These are phyloP conservation scores for Cyphomyrus plagiostoma DNA, from an alignment of 2,113 vertebrate species.

Conservation along the genomic window DNA sequence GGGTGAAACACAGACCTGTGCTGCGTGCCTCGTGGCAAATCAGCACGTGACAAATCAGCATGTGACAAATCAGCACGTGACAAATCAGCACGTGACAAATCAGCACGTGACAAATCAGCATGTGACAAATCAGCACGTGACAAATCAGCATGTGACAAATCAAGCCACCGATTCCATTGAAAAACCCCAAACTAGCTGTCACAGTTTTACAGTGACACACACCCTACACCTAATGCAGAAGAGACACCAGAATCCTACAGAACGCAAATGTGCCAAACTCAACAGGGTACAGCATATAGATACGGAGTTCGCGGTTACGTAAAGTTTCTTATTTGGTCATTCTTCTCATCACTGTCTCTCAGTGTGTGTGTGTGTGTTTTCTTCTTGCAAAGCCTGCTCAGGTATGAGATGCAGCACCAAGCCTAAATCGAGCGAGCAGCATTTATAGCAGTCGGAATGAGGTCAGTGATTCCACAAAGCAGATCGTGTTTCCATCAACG, in stretches of 20 bases:
- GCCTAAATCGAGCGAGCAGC: neutral
- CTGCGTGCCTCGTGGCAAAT: neutral
- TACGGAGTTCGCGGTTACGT: neutral
- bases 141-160: neutral
- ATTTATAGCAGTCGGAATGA: slow-evolving; percentile 1
- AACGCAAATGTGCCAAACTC: neutral
- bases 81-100: too few species aligned
- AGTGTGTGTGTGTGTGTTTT: neutral
- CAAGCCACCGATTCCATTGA: neutral
- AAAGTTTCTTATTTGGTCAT: neutral
- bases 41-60: too few species aligned
- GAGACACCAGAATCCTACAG: neutral
- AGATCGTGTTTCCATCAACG: neutral
- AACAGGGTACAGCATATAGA: neutral
- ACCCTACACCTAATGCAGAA: neutral
- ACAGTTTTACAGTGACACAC: neutral
- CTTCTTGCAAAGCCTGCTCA: neutral
- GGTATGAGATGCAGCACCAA: neutral
- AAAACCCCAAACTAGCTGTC: neutral
- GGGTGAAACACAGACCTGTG: neutral
- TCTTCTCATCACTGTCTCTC: neutral
- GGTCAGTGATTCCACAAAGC: neutral
- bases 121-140: neutral
- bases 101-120: neutral
- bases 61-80: neutral